phyloP scores from a whole-genome alignment of 2,888 invertebrate genomes.

The Anthrax anthrax region DNA sequence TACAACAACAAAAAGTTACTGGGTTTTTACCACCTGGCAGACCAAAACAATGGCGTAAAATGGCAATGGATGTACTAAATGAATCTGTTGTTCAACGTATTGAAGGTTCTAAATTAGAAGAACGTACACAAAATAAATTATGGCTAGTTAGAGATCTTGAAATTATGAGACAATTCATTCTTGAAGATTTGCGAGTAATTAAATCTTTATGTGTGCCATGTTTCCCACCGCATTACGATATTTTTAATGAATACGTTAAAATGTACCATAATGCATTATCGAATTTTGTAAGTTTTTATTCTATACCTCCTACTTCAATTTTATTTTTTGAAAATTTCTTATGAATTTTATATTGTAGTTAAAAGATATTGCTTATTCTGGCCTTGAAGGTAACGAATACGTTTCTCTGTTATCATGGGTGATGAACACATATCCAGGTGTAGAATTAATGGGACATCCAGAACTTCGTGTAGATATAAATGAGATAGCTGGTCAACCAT shows the following conservation, averaged over 20 bases:
- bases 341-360: conserved; percentile 38
- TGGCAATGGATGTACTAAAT: conserved; percentile 69
- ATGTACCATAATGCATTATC: conserved; percentile 90
- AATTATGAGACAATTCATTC: conserved; percentile 66
- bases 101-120: conserved; percentile 91
- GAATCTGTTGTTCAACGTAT: conserved; percentile 69
- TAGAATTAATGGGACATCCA: conserved; percentile 76
- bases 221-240: conserved; percentile 90
- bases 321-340: background rate
- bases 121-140: conserved; percentile 77
- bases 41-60: conserved; percentile 81
- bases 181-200: conserved; percentile 83
- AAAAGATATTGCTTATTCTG: conserved; percentile 73
- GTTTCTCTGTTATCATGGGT: conserved; percentile 89
- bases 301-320: too few species aligned
- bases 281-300: conserved; percentile 46
- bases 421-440: conserved; percentile 76
- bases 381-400: conserved; percentile 91
- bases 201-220: conserved; percentile 83
- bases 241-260: conserved; percentile 75
- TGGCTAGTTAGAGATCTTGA: conserved; percentile 94
- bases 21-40: conserved; percentile 90
- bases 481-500: conserved; percentile 50
- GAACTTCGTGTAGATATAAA: conserved; percentile 64
- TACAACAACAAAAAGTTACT: conserved; percentile 45